phyloP scores from a whole-genome alignment of 1,140 invertebrate genomes.

The Lasioglossum albipes region DNA sequence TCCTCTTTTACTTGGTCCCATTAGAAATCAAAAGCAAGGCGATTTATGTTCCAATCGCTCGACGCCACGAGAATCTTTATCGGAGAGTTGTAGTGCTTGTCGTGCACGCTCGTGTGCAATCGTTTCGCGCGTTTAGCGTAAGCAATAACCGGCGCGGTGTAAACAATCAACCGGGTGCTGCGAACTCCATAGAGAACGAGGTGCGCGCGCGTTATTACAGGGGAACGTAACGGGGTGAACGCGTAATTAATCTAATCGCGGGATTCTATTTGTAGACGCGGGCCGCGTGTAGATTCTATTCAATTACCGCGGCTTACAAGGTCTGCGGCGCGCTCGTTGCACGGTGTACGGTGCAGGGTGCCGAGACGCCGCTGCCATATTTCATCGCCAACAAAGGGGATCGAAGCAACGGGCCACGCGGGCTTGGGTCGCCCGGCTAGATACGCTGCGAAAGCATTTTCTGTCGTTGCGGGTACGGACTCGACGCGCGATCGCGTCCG shows the following conservation, averaged over 20 bases:
- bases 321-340: too few relatives aligned
- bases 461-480: background rate
- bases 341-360: too few relatives aligned
- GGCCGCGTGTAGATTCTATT: slow-evolving; percentile 26
- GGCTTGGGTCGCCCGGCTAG: background rate
- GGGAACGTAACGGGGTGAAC: background rate
- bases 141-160: too few relatives aligned
- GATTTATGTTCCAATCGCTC: too few relatives aligned
- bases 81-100: too few relatives aligned
- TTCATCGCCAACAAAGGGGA: slow-evolving; percentile 22
- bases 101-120: too few relatives aligned
- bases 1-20: too few relatives aligned
- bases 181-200: too few relatives aligned
- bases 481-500: background rate
- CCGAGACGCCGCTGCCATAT: background rate
- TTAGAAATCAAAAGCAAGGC: too few relatives aligned
- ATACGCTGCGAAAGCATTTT: slow-evolving; percentile 19
- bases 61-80: too few relatives aligned
- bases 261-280: slow-evolving; percentile 31
- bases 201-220: background rate
- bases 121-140: too few relatives aligned
- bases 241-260: slow-evolving; percentile 40
- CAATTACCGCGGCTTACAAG: slow-evolving; percentile 36
- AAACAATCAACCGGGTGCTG: too few relatives aligned
- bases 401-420: background rate